A percentile compares a stretch with the other conserved stretches of the same genome.
Evolutionary conservation across 2,113 vertebrate species (phyloP).

Genomic region (Marcusenius ussheri): DNA sequence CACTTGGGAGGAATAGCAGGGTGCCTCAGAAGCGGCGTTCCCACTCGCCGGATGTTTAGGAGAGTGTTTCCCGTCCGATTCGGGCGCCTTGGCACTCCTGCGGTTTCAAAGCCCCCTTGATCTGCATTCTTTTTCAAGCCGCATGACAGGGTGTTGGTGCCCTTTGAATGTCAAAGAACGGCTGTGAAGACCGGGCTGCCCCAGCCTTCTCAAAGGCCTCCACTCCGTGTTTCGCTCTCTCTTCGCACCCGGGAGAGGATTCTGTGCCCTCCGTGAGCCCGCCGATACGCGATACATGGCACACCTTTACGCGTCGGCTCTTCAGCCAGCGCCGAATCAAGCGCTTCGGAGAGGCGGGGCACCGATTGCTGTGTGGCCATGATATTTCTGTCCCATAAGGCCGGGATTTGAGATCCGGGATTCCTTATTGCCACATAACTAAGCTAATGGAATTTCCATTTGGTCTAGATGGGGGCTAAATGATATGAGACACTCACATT

Average conservation of each 20-base stretch:
- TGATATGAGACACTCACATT: background rate
- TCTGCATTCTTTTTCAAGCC: conserved; percentile 33
- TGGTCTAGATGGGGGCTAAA: background rate
- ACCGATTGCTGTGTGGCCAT: background rate
- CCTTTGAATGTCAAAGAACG: conserved; percentile 39
- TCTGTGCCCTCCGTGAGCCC: background rate
- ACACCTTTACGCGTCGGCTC: background rate
- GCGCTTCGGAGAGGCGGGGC: background rate
- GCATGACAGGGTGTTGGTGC: conserved; percentile 28
- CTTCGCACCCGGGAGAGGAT: background rate
- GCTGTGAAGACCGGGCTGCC: conserved; percentile 14
- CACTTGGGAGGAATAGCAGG: background rate
- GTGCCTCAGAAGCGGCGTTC: background rate
- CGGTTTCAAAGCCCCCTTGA: conserved; percentile 34
- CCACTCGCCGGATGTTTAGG: background rate
- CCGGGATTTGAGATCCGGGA: background rate
- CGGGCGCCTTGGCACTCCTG: conserved; percentile 17
- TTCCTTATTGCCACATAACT: background rate
- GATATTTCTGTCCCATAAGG: background rate
- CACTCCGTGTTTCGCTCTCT: background rate
- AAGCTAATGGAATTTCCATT: background rate
- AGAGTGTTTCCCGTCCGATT: conserved; percentile 13
- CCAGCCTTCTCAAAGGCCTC: conserved; percentile 22
- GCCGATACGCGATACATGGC: background rate
- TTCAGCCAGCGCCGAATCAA: background rate